Evolutionary conservation across 2,113 vertebrate genomes (phyloP), one percentile per base, ranked within the genome.

Genomic region (Nyctibius bracteatus): DNA sequence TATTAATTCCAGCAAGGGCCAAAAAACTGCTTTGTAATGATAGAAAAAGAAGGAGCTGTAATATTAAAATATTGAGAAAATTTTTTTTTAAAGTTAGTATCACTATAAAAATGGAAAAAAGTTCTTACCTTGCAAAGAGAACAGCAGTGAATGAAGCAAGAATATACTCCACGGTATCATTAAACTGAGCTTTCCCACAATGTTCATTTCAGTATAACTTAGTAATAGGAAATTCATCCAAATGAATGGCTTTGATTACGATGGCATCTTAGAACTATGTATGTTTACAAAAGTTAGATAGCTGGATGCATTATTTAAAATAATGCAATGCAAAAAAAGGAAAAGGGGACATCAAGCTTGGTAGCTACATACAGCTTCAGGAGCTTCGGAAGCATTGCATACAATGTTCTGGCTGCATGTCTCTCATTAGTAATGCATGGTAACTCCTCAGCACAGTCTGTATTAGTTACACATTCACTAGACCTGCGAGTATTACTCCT

Each of bases 201-300:
- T 97, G 98, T 98, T 99, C 99, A 99, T 99, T 98, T 99, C 99
- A 99, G 97, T 97, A 84, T 90, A 96, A 91, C 95, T 98, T 98
- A 98, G 98, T 95, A 97, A 93, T 81, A 94, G 92, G 96, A 97
- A 98, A 95, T 86, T 95, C 91, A 96, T 97, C 86, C 96, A 96
- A 95, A 97, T 77, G 82, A 88, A 61, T 86, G 86, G 51, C 80
- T 96, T 97, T 94, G 93, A 97, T 98, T 98, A 98, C 78, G 97
- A 98, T 95, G 96, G 97, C 99, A 99, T 99, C 97, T 98, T 99
- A 98, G 86, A 96, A 94, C 41, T 51, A 49, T 28, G 43, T 43
- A 27, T 88, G 75, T 81, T 80, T 87, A 46, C 41, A 47, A 22
- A 91, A 94, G 84, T 79, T 24, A 91, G 73, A 81, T 92, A 79